A percentile compares a stretch with the other conserved stretches of the same genome.
These are phyloP conservation scores for Rosalia funebris DNA, from an alignment of 2,888 invertebrate genomes.

Conservation along the genomic window DNA sequence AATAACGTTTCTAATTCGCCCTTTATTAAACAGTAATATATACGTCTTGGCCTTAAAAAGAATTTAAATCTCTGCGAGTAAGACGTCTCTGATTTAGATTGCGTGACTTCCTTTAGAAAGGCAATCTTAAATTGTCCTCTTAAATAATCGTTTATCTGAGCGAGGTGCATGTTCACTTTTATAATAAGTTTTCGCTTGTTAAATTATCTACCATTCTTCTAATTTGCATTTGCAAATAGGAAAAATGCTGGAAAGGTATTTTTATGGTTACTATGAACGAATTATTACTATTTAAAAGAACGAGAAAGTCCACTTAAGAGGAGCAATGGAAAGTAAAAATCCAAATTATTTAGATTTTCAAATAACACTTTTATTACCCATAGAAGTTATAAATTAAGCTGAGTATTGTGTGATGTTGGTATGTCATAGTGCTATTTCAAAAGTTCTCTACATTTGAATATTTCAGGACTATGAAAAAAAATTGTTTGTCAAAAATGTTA, in stretches of 20 bases:
- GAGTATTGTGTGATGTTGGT: too few relatives aligned
- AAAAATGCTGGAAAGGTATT: not conserved
- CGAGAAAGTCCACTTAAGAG: too few relatives aligned
- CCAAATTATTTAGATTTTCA: too few relatives aligned
- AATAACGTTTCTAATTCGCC: not conserved
- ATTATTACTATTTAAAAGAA: too few relatives aligned
- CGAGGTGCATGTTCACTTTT: constrained; percentile 12
- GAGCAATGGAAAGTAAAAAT: too few relatives aligned
- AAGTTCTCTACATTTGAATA: too few relatives aligned
- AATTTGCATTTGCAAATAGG: not conserved
- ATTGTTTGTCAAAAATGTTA: too few relatives aligned
- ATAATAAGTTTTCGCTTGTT: constrained; percentile 10
- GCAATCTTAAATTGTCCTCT: constrained; percentile 23
- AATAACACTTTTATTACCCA: too few relatives aligned
- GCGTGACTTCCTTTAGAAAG: constrained; percentile 22
- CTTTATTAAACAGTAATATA: constrained; percentile 8
- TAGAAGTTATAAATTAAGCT: too few relatives aligned
- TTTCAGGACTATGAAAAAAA: too few relatives aligned
- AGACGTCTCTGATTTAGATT: constrained; percentile 17
- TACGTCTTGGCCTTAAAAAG: constrained; percentile 8
- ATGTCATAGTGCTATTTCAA: too few relatives aligned
- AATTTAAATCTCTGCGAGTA: constrained; percentile 5
- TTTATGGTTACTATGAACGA: too few relatives aligned
- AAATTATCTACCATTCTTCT: not conserved
- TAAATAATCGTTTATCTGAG: constrained; percentile 22